phyloP scores from a whole-genome alignment of 1,140 invertebrate species.

The Trialeurodes vaporariorum region DNA sequence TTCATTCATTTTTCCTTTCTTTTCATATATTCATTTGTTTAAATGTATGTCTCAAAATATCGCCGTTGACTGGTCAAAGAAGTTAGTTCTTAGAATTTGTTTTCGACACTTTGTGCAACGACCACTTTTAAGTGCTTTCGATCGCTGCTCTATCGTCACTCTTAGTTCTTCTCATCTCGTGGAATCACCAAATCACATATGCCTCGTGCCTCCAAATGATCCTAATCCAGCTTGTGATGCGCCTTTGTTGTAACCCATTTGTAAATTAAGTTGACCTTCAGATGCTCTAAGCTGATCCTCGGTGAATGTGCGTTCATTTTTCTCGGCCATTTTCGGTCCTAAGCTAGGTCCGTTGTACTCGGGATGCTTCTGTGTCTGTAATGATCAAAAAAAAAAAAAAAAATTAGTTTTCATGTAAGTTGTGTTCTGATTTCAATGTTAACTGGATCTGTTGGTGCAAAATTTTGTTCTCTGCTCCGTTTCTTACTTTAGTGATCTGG shows the following conservation, averaged over 20 bases:
- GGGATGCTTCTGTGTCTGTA: constrained; percentile 82
- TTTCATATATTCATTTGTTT: too few species aligned
- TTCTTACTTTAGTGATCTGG: too few species aligned
- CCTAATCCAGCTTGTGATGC: constrained; percentile 75
- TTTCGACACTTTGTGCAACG: background rate
- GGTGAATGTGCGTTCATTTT: constrained; percentile 84
- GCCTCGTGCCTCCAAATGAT: constrained; percentile 88
- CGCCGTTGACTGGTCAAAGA: too few species aligned
- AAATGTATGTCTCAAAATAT: too few species aligned
- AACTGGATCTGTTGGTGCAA: too few species aligned
- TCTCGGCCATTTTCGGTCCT: constrained; percentile 90
- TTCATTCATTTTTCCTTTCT: too few species aligned
- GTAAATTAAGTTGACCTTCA: constrained; percentile 81
- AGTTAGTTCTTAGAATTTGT: too few species aligned
- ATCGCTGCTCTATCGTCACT: background rate
- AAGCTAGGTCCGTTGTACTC: constrained; percentile 80
- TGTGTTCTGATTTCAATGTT: too few species aligned
- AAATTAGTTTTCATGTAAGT: background rate
- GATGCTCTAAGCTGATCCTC: constrained; percentile 88
- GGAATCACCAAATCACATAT: constrained; percentile 51
- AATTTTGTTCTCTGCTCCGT: too few species aligned
- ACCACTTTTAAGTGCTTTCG: background rate
- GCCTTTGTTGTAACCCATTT: constrained; percentile 94
- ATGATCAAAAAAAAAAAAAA: background rate
- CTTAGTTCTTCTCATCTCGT: background rate